Evolutionary conservation across 2,888 invertebrate species (phyloP), one percentile per base, ranked within the genome.

Genomic region (Crepidodera aurea): DNA sequence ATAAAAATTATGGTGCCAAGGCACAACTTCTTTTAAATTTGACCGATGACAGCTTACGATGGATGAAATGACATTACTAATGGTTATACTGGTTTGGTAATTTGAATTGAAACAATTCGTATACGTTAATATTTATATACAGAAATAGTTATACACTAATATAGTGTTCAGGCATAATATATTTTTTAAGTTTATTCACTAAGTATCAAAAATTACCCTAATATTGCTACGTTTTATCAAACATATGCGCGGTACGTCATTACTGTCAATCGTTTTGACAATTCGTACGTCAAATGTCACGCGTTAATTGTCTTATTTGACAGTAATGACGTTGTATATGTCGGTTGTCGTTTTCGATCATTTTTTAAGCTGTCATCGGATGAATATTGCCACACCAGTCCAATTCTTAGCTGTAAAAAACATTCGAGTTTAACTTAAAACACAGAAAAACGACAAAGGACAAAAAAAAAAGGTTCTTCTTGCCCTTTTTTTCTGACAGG

Each of bases 1-100:
- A 40, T 40, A 16, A 40, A 40, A 65, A 65, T 62, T 67, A 62
- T 65, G 67, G 67, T 69, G 63, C 67, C 63, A 69, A 71, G 71
- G 69, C 71, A 71, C 71, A 62, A 62, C 69, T 65, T 66, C 60
- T 66, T 66, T 60, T 62, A 53, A 34, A 61, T 18, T 37, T 40
- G n/a, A 54, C 15, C 19, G 50, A 56, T 51, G 50, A 50, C 46
- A 48, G 57, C 48, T 66, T 22, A 57, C 27, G 54, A 44, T 8
- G 6, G 3, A 25, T 29, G 16, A 1, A 12, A 56, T 46, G 5
- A n/a, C n/a, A n/a, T n/a, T 18, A 39, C 2, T 29, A 42, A 10
- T 16, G 27, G 18, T 29, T 29, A 8, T 8, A 37, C 37, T 15
- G 13, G 12, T 37, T 13, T 15, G 5, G 12, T 37, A 37, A 37